A percentile compares a stretch with the other conserved stretches of the same genome.
Evolutionary conservation across 2,113 vertebrate genomes (phyloP).

Genomic region (Puffinus mauretanicus): DNA sequence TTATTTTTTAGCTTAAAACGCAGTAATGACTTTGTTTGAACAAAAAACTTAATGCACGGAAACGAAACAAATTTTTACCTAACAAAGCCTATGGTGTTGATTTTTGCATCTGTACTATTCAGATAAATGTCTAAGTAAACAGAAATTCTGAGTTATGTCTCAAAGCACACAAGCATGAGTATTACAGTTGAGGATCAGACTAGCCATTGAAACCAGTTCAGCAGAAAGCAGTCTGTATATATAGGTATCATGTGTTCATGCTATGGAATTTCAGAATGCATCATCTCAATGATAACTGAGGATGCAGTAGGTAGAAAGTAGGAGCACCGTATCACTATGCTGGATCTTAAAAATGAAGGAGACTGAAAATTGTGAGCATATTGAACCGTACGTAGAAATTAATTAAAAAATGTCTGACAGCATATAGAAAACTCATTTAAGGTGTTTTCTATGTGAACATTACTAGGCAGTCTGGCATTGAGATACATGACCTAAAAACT

Average conservation of each 20-base stretch:
- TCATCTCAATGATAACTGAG: neutral
- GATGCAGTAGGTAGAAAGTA: neutral
- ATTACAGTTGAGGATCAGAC: neutral
- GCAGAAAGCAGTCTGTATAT: neutral
- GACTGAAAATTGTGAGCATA: neutral
- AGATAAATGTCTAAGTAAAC: neutral
- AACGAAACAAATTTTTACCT: neutral
- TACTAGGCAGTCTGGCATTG: neutral
- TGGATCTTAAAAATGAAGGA: neutral
- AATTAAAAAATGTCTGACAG: neutral
- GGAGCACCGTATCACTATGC: neutral
- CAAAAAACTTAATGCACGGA: neutral
- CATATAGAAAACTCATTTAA: neutral
- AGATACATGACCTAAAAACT: neutral
- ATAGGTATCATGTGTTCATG: accelerated
- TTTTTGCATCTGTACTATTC: neutral
- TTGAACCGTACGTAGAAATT: neutral
- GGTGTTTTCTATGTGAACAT: neutral
- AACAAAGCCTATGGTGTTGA: neutral
- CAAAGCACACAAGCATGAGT: neutral
- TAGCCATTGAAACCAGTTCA: neutral
- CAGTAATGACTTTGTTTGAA: neutral
- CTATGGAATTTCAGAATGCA: neutral
- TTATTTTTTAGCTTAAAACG: neutral
- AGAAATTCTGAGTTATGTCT: neutral